Base-by-base conservation (phyloP, 2,888 invertebrate species). In the Machimus atricapillus region DNA sequence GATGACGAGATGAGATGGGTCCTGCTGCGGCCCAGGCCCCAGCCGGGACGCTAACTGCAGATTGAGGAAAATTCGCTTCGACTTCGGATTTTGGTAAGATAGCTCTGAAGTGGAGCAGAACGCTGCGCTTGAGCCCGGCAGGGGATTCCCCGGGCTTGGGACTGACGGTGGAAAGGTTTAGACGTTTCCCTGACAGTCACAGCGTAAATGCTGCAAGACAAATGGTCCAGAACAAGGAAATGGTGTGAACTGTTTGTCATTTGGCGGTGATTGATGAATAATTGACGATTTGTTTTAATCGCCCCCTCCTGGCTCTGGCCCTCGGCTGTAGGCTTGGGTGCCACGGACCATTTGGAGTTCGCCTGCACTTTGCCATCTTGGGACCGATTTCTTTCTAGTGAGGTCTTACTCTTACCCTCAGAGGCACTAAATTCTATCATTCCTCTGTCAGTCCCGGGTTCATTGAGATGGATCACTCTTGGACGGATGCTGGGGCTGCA, bases 161-260 rank as follows among this genome's bases (percentile, higher is more conserved):
- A 37, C 46, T 52, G 16, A 27, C 6, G 34, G 52, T 14, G 52
- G 85, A 79, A 79, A 86, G 77, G 78, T 86, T 85, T 76, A 88
- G 87, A 88, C 86, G 85, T 88, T 88, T 88, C 79, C 86, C 31
- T 88, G 88, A 88, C 88, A 88, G 87, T 81, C 78, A 77, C 66
- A 43, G 66, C 86, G 85, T 85, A 87, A 88, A 88, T 87, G 85
- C 86, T 74, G 9, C 81, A 88, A 88, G 88, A 88, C 88, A 88
- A 88, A 88, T 88, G 88, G 82, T 88, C 86, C 78, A 86, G 83
- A 87, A 88, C 88, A 88, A 87, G 88, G 87, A 88, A 89, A 89
- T 89, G 89, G 89, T 89, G 89, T 89, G 90, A 90, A 90, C 89
- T 89, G 90, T 90, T 90, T 90, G 90, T 90, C 90, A 90, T 90